Evolutionary conservation across 2,888 invertebrate genomes (phyloP), one percentile per base, ranked within the genome.

Genomic region (Melinopterus prodromus): DNA sequence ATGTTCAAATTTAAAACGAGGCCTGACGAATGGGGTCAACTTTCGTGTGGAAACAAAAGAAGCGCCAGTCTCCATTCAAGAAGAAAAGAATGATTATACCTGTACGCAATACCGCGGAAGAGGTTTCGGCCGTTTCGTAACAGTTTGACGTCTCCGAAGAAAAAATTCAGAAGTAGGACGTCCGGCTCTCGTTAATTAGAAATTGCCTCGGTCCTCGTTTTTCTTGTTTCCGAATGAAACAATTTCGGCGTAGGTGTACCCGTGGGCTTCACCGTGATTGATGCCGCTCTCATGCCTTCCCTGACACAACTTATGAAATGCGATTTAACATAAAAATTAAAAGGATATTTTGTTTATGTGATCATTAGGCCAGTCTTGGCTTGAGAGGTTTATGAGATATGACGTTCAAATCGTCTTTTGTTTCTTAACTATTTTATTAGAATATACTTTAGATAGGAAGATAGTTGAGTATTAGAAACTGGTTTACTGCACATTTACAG

Each of bases 251-350:
- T 53, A 53, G 53, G 53, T 12, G 53, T 2, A 53, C 53, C 2
- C 7, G 53, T 53, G 53, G 53, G 53, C 53, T 9, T 53, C 53
- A 7, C 12, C 53, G 53, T 53, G 53, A 53, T 53, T 53, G 53
- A 53, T 53, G 53, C 53, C 5, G 5, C 53, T 1, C 53, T 53
- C 53, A 53, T 53, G 53, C 53, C 53, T 53, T 53, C 53, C 53
- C 53, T 53, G 53, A 53, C 53, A 53, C 53, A 53, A 53, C 53
- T 53, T 53, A 53, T 53, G 53, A 53, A 53, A 53, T 12, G 12
- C 53, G 53, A 53, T 53, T 53, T 53, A 53, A 53, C 53, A 53
- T 53, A 53, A 53, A 53, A 53, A 53, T 53, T 53, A 53, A 53
- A 4, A 9, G 12, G 53, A 53, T 53, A 7, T 53, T 53, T 53